Evolutionary conservation across 1,140 invertebrate species (phyloP), one percentile per base, ranked within the genome.

Genomic region (Aphelenchoides avenae): DNA sequence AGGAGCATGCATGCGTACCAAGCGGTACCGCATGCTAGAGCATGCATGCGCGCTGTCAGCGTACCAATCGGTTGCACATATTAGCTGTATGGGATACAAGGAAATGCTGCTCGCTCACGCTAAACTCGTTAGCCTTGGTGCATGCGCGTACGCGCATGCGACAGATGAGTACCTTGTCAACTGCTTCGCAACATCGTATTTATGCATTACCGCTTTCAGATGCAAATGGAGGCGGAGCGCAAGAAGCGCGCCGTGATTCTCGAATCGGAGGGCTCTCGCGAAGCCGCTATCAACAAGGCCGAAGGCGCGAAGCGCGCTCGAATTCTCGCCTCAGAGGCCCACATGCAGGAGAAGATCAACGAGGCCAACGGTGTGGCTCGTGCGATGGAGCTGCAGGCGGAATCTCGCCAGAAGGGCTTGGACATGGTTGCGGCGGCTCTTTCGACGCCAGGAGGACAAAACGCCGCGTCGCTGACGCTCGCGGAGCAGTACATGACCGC

Each of bases 151-250:
- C n/a, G n/a, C n/a, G n/a, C n/a, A n/a, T n/a, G n/a, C n/a, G n/a
- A n/a, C n/a, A n/a, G n/a, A n/a, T n/a, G n/a, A n/a, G n/a, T n/a
- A n/a, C n/a, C n/a, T n/a, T n/a, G n/a, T n/a, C n/a, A n/a, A n/a
- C n/a, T n/a, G n/a, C n/a, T n/a, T n/a, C n/a, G n/a, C n/a, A n/a
- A n/a, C n/a, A n/a, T n/a, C n/a, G n/a, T n/a, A n/a, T n/a, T n/a
- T n/a, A n/a, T n/a, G n/a, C n/a, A n/a, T n/a, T n/a, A n/a, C n/a
- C n/a, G 11, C 20, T 30, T 98, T 92, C 55, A 64, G 80, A 96
- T 96, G 91, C 94, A 98, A 82, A 91, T 98, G 0, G 93, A 97
- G 82, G 93, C 93, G 0, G 94, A 98, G 79, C 80, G 95, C 46
- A 87, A 88, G 74, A 99, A 99, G 79, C 82, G 95, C 73, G 95